Percentiles rank a stretch among this genome's conserved stretches.
Evolutionary conservation across 2,113 vertebrate species (phyloP).

Genomic region (Megalops atlanticus): DNA sequence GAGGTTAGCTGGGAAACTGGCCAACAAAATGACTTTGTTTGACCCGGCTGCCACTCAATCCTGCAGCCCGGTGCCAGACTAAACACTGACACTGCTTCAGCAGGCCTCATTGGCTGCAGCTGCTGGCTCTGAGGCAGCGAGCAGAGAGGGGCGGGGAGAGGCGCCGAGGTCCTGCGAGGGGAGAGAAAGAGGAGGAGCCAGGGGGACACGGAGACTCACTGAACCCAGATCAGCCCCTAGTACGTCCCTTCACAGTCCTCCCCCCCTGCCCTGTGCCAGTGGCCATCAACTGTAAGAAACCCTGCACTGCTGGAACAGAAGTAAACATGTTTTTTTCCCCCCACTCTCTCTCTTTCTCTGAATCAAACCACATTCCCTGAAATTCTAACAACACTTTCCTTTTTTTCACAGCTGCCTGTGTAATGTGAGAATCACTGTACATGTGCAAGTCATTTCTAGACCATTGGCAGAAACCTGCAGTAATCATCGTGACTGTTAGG

Average conservation of each 20-base stretch:
- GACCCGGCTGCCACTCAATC: slow-evolving; percentile 87
- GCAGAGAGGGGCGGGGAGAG: slow-evolving; percentile 67
- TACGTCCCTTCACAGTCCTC: neutral
- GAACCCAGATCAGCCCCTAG: neutral
- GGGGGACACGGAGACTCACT: slow-evolving; percentile 5
- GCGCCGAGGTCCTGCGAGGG: slow-evolving; percentile 50
- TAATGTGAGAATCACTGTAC: slow-evolving; percentile 3
- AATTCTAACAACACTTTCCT: neutral
- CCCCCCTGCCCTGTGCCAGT: neutral
- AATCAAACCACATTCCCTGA: neutral
- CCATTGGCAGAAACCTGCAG: neutral
- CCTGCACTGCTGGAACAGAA: neutral
- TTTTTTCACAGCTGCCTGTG: neutral
- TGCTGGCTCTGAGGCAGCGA: slow-evolving; percentile 81
- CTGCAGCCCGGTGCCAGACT: slow-evolving; percentile 80
- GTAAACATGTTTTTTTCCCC: neutral
- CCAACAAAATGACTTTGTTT: slow-evolving; percentile 86
- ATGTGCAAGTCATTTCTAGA: slow-evolving; percentile 4
- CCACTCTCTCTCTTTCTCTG: neutral
- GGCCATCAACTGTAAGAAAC: neutral
- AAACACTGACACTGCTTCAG: slow-evolving; percentile 90
- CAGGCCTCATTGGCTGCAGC: slow-evolving; percentile 83
- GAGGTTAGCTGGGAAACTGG: slow-evolving; percentile 81
- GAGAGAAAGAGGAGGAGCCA: neutral
- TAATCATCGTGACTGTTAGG: neutral